Conservation (phyloP, 2,888 invertebrate species). For the Hipparchia sbordonii region DNA sequence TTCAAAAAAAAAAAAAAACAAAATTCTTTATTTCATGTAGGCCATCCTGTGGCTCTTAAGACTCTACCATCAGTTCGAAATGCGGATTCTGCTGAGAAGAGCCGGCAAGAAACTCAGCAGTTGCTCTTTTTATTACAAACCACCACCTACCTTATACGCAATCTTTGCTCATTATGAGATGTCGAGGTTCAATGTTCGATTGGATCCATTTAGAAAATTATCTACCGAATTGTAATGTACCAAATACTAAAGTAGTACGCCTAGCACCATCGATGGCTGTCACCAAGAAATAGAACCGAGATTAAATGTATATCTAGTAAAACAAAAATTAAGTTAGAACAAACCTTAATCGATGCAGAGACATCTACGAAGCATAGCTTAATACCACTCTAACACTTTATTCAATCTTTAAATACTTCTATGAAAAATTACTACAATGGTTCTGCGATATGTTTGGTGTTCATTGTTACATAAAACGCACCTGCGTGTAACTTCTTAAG, state of each 20-base stretch:
- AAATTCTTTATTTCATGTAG: too few relatives aligned
- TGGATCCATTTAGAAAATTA: not conserved
- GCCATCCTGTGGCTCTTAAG: too few relatives aligned
- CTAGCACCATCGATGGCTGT: too few relatives aligned
- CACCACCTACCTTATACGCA: not conserved
- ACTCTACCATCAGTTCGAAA: too few relatives aligned
- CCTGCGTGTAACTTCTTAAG: not conserved
- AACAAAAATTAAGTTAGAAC: not conserved
- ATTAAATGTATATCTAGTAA: not conserved
- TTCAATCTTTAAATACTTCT: slow-evolving; percentile 4
- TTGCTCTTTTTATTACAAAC: too few relatives aligned
- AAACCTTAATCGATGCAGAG: slow-evolving; percentile 6
- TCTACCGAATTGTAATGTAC: not conserved
- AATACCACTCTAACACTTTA: not conserved
- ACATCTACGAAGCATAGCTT: not conserved
- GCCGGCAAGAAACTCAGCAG: too few relatives aligned
- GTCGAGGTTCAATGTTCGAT: not conserved
- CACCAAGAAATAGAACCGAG: too few relatives aligned
- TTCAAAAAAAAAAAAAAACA: too few relatives aligned
- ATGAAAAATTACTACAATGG: slow-evolving; percentile 12
- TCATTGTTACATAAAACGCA: slow-evolving; percentile 10
- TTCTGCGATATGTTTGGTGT: not conserved
- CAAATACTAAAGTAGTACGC: too few relatives aligned
- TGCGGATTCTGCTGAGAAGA: too few relatives aligned
- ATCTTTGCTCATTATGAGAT: not conserved